Conservation (phyloP, 2,113 vertebrate species). For the Nerophis lumbriciformis region DNA sequence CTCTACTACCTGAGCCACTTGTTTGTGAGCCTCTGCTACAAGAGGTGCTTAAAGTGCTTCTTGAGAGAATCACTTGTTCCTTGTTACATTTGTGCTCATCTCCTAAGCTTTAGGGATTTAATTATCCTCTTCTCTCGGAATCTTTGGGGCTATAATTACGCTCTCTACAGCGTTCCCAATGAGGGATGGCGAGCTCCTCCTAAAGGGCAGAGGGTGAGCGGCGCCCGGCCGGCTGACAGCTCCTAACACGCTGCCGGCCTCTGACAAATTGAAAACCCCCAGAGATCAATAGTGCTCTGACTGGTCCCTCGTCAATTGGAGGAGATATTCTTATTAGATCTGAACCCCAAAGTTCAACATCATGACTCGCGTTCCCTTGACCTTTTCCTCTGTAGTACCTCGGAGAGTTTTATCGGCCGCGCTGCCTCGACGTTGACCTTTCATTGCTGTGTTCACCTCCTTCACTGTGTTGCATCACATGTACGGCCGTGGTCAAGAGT, state of each 20-base stretch:
- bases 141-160: constrained; percentile 47
- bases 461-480: neutral
- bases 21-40: neutral
- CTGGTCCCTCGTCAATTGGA: constrained; percentile 27
- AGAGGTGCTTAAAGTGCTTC: neutral
- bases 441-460: constrained; percentile 25
- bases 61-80: constrained; percentile 15
- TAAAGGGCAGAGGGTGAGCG: constrained; percentile 56
- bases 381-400: constrained; percentile 46
- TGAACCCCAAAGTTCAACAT: constrained; percentile 61
- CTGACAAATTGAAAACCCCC: constrained; percentile 65
- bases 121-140: constrained; percentile 28
- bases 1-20: neutral
- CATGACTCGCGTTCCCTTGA: constrained; percentile 53
- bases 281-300: constrained; percentile 56
- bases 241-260: constrained; percentile 48
- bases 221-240: constrained; percentile 47
- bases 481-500: too few species aligned
- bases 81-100: constrained; percentile 14
- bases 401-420: constrained; percentile 37
- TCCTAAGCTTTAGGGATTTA: constrained; percentile 11
- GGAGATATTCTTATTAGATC: constrained; percentile 61
- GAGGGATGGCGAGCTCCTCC: constrained; percentile 20
- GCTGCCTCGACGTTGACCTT: constrained; percentile 48
- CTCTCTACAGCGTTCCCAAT: constrained; percentile 34